Percentiles rank a stretch among this genome's conserved stretches.
Conservation (phyloP, 2,113 vertebrate species). For the Empidonax alnorum region DNA sequence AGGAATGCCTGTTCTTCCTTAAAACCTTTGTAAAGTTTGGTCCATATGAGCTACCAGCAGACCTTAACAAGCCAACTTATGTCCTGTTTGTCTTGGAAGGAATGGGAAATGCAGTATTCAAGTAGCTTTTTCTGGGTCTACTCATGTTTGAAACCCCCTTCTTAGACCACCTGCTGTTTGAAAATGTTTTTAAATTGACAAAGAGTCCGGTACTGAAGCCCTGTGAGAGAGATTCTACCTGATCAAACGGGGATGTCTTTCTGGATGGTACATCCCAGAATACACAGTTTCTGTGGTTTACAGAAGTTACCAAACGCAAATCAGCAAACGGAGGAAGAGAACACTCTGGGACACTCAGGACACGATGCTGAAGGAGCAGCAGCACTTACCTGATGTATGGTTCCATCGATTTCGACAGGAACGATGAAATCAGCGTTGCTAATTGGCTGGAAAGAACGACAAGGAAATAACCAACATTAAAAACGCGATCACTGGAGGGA, state of each 20-base stretch:
- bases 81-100: neutral
- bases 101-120: neutral
- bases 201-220: neutral
- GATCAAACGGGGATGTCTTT: neutral
- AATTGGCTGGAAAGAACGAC: slow-evolving; percentile 86
- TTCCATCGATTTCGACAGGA: slow-evolving; percentile 98
- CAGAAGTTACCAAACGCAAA: neutral
- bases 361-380: neutral
- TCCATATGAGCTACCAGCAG: neutral
- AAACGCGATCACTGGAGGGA: neutral
- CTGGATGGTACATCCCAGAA: neutral
- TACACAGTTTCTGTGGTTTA: neutral
- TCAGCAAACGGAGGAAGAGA: neutral
- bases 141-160: neutral
- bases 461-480: slow-evolving; percentile 24
- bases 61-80: neutral
- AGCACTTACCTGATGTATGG: slow-evolving; percentile 92
- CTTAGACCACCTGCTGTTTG: neutral
- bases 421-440: slow-evolving; percentile 99
- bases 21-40: neutral
- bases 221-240: neutral
- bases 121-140: neutral
- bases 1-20: neutral
- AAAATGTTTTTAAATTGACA: neutral
- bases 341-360: fast-evolving